Percentiles rank a stretch among this genome's conserved stretches.
These are phyloP conservation scores for Hydra vulgaris DNA, from an alignment of 30 jellyfish, hydroid and myxozoan genomes.

Conservation along the genomic window DNA sequence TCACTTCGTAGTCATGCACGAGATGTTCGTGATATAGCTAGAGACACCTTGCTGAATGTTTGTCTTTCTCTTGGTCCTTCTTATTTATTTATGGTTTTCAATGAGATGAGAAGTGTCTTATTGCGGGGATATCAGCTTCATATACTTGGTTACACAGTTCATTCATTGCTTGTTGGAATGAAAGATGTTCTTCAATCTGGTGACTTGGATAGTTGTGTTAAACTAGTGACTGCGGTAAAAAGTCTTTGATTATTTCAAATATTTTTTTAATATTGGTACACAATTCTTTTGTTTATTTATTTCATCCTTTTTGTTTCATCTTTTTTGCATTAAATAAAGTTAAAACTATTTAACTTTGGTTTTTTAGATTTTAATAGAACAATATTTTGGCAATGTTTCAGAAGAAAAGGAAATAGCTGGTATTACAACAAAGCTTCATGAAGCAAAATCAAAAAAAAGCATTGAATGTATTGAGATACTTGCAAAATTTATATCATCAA, in stretches of 20 bases:
- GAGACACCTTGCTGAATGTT: constrained; percentile 65
- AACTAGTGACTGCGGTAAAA: constrained; percentile 43
- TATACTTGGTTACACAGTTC: constrained; percentile 70
- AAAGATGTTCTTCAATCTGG: constrained; percentile 46
- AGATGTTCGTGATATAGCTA: constrained; percentile 92
- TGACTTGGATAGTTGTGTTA: constrained; percentile 59
- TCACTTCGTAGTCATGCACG: constrained; percentile 87
- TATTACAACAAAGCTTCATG: constrained; percentile 68
- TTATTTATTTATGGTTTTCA: constrained; percentile 48
- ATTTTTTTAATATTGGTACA: background rate
- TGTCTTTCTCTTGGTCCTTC: constrained; percentile 80
- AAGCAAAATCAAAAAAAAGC: constrained; percentile 80
- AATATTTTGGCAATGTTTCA: constrained; percentile 47
- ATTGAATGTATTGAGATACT: constrained; percentile 68
- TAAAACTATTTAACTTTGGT: too few species aligned
- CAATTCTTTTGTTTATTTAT: constrained; percentile 1
- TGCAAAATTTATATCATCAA: constrained; percentile 46
- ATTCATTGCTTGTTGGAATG: constrained; percentile 62
- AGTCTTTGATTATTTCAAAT: background rate
- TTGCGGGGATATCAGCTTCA: constrained; percentile 92
- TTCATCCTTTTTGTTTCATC: background rate
- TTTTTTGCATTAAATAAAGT: background rate
- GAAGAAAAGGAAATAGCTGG: constrained; percentile 85
- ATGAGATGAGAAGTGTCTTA: constrained; percentile 66
- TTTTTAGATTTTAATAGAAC: constrained; percentile 57